Conservation (phyloP, 2,888 invertebrate species). For the Morinoia aosen region DNA sequence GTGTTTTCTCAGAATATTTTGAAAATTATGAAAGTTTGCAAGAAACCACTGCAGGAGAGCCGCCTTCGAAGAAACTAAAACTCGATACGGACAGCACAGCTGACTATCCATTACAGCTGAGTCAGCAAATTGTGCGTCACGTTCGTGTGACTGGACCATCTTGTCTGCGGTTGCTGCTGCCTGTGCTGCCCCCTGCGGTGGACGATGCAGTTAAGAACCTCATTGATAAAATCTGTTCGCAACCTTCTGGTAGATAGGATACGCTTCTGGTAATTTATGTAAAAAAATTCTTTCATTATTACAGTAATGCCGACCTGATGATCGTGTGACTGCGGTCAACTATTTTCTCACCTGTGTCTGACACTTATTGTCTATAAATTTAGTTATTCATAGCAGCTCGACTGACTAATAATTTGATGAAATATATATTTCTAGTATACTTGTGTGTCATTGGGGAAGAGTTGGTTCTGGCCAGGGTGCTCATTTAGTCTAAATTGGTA, state of each 20-base stretch:
- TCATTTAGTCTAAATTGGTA: too few relatives aligned
- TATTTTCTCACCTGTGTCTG: neutral
- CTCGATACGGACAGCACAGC: neutral
- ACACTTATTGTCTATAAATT: neutral
- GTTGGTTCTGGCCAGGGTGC: neutral
- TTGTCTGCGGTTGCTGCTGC: neutral
- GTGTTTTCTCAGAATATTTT: neutral
- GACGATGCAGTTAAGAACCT: neutral
- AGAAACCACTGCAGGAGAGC: neutral
- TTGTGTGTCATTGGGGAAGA: neutral
- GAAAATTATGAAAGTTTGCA: neutral
- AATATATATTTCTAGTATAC: neutral
- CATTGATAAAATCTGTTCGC: neutral
- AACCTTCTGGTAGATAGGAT: neutral
- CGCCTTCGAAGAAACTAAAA: neutral
- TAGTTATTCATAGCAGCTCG: neutral
- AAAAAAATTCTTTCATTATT: too few relatives aligned
- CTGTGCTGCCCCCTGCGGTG: neutral
- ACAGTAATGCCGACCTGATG: neutral
- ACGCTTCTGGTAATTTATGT: neutral
- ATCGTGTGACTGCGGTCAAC: neutral
- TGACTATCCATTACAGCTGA: conserved; percentile 1
- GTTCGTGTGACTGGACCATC: neutral
- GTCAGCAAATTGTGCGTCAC: neutral
- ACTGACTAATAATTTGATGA: neutral